phyloP scores from a whole-genome alignment of 2,113 vertebrate species.

The Piaya cayana region DNA sequence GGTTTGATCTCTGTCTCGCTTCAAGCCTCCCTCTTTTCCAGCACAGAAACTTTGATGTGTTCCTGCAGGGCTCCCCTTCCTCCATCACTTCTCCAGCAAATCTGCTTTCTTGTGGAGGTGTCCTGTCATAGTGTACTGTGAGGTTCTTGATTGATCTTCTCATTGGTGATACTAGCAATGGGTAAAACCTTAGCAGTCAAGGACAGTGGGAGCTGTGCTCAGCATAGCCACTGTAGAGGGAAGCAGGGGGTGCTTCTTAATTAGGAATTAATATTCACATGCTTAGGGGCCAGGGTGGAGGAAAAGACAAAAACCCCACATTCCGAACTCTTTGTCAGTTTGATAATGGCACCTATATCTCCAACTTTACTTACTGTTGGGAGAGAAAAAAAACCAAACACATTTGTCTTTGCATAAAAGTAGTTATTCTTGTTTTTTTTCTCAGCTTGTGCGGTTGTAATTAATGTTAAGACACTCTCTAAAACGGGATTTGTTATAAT shows the following conservation, averaged over 20 bases:
- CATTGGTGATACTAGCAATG: not conserved
- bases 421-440: constrained; percentile 74
- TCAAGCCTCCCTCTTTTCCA: not conserved
- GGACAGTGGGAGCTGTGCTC: not conserved
- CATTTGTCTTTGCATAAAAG: constrained; percentile 71
- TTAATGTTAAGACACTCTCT: constrained; percentile 68
- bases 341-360: constrained; percentile 32
- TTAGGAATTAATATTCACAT: constrained; percentile 57
- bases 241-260: constrained; percentile 24
- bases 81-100: not conserved
- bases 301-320: not conserved
- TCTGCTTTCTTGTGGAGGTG: not conserved
- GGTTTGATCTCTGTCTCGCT: not conserved
- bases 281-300: not conserved
- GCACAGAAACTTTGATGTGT: not conserved
- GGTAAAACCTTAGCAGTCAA: not conserved
- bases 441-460: constrained; percentile 58
- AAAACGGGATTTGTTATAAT: constrained; percentile 78
- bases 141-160: not conserved
- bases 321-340: constrained; percentile 34
- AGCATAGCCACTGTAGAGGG: not conserved
- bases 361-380: constrained; percentile 30
- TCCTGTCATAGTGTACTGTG: not conserved
- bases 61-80: not conserved
- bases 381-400: constrained; percentile 4